Evolutionary conservation across 2,797 vertebrate genomes (phyloP), one percentile per base, ranked within the genome.

Genomic region (Muscicapa striata): DNA sequence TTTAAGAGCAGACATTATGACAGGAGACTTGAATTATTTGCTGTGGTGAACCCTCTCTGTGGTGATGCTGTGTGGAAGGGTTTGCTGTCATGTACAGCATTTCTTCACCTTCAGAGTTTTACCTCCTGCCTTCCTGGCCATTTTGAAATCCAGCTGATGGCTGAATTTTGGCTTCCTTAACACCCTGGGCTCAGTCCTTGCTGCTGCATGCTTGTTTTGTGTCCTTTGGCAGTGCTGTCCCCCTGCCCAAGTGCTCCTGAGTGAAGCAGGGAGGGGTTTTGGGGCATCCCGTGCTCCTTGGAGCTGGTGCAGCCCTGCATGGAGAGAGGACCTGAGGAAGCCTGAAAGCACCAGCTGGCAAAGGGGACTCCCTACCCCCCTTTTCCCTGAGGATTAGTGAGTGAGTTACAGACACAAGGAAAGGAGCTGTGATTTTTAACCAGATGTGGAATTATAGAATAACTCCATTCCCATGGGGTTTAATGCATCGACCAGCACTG

Each of bases 11-110:
- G 79, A n/a, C 29, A 32, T 89, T 80, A 30, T 34, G 54, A 29
- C 32, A 64, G 23, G 49, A 94, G 46, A 86, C 64, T 79, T 72
- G 87, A 85, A 92, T 95, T 85, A 63, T 46, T 88, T n/a, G 63
- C 67, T 83, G 58, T 68, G 74, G 51, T 81, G 91, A 81, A 43
- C 83, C 74, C 32, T 83, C 13, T 40, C 62, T 58, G 72, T 87
- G 90, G 48, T 54, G 68, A 55, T 2, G 52, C 48, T 30, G 30
- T 16, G 58, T 27, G 45, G 66, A 67, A 83, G 76, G 36, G 23
- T 75, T 89, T 87, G 64, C 46, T 88, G 64, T 59, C n/a, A 66
- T 0, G 0, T 1, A 2, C 74, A 30, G 55, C 21, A 1, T 62
- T 75, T 86, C 46, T 69, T 29, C 77, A 54, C 13, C 40, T 73